phyloP scores from a whole-genome alignment of 2,888 invertebrate species.

The Oxyteleia sp. region DNA sequence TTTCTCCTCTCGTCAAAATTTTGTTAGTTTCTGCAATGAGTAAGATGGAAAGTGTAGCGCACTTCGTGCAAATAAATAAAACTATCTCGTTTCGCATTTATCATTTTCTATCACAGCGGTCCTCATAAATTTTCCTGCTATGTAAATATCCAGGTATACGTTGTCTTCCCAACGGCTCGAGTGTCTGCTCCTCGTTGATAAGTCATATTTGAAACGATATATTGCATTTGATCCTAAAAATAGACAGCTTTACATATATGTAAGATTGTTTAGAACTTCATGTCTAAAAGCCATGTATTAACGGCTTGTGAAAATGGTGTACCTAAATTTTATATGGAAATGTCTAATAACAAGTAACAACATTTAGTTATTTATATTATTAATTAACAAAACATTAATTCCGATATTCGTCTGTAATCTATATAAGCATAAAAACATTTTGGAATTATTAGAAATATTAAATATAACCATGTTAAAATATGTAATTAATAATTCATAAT shows the following conservation, averaged over 20 bases:
- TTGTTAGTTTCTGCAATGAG: constrained; percentile 36
- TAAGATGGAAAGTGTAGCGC: constrained; percentile 78
- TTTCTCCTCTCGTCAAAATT: constrained; percentile 13
- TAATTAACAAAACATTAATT: no score
- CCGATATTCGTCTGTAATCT: no score
- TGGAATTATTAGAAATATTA: no score
- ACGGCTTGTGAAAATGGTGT: no score
- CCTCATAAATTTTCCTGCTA: constrained; percentile 88
- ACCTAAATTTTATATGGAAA: no score
- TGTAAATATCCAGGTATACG: constrained; percentile 73
- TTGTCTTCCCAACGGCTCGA: constrained; percentile 80
- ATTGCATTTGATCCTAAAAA: constrained; percentile 81
- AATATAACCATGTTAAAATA: no score
- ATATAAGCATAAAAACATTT: no score
- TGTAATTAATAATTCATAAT: no score
- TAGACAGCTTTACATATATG: constrained; percentile 64
- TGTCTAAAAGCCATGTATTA: no score
- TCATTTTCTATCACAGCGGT: constrained; percentile 89
- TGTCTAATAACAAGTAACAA: no score
- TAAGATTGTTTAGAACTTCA: no score
- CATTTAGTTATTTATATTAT: no score
- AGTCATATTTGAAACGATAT: constrained; percentile 83
- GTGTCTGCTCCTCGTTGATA: constrained; percentile 84
- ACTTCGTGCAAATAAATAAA: constrained; percentile 90
- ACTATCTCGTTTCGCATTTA: constrained; percentile 90